These are phyloP conservation scores for Ceyx margarethae DNA, from an alignment of 2,113 vertebrate species.

Conservation along the genomic window DNA sequence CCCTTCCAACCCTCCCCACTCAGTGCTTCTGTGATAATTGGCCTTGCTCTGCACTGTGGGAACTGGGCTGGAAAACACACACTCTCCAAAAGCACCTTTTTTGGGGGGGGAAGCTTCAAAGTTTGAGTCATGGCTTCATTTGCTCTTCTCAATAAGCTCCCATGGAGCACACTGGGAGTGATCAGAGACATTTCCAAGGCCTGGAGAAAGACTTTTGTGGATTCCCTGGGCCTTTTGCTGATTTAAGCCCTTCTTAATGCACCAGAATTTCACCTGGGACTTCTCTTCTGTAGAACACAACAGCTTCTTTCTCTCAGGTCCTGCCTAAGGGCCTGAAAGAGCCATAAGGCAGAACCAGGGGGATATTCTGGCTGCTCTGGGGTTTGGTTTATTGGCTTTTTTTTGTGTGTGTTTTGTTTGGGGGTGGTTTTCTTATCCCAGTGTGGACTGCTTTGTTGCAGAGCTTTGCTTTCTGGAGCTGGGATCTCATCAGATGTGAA, in stretches of 20 bases:
- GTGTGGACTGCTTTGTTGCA: background rate
- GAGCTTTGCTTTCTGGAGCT: background rate
- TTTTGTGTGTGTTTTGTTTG: background rate
- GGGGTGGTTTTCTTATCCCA: background rate
- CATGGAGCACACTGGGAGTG: background rate
- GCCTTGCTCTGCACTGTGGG: background rate
- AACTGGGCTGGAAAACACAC: background rate
- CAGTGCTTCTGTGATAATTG: background rate
- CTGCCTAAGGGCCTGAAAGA: background rate
- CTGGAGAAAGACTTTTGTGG: background rate
- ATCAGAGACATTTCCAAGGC: background rate
- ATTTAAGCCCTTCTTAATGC: background rate
- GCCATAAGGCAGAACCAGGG: background rate
- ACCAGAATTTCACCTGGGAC: background rate
- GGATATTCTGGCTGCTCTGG: background rate
- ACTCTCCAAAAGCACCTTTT: background rate
- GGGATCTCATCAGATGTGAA: background rate
- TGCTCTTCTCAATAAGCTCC: background rate
- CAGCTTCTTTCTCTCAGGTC: background rate
- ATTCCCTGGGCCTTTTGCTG: background rate
- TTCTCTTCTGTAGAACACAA: background rate
- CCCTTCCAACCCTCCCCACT: too few species aligned
- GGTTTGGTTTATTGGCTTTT: background rate
- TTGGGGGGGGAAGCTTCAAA: background rate
- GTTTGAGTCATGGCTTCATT: slow-evolving; percentile 22